Evolutionary conservation across 1,140 invertebrate species (phyloP), one percentile per base, ranked within the genome.

Genomic region (Dryas iulia): DNA sequence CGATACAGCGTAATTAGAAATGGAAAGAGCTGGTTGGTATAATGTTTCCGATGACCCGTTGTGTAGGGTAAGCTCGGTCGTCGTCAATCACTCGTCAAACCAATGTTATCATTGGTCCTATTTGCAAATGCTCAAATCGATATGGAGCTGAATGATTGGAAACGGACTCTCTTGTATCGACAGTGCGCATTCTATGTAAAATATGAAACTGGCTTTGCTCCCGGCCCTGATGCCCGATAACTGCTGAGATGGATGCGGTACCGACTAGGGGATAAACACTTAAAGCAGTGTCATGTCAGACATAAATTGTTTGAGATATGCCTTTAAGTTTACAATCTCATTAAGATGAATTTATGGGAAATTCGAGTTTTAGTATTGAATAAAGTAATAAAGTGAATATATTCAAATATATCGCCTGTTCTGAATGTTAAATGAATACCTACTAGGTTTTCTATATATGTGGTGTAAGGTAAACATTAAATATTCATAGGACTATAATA

Each of bases 161-260:
- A 74, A 77, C 76, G 81, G 77, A 76, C 70, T 73, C 72, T 59
- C 65, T 67, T 47, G 73, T 77, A 86, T 82, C 81, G 85, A 83
- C 85, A 83, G 78, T 69, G 74, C 76, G 82, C 83, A 88, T 91
- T 91, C 89, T 90, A 90, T 91, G 89, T 88, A 88, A 91, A 90
- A 89, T 91, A 91, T 91, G 87, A 91, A 90, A 79, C 71, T 76
- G 65, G 74, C 67, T 35, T 71, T 59, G 77, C 77, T 81, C 69
- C 77, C 70, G 76, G 73, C 73, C 12, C 61, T 61, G 73, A 79
- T 74, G 70, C 25, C 31, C 56, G 59, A 58, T 65, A 61, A 35
- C 62, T 68, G 59, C 31, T 59, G 58, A 69, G 66, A 74, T 83
- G 79, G 83, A 83, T 78, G 76, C 71, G 83, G 82, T 67, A 81